Evolutionary conservation across 2,113 vertebrate species (phyloP), one percentile per base, ranked within the genome.

Genomic region (Acinonyx jubatus): DNA sequence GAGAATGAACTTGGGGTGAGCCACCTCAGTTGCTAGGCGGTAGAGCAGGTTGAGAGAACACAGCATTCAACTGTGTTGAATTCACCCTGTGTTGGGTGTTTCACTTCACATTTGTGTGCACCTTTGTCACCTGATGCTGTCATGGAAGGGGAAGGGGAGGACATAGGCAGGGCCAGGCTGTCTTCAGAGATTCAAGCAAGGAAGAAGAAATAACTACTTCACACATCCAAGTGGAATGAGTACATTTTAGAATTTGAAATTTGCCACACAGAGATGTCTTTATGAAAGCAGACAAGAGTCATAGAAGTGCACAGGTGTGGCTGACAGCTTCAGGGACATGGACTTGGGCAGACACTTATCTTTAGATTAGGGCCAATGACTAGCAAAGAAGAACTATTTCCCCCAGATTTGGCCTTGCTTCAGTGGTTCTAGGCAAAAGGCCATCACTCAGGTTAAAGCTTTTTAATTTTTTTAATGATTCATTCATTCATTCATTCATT

Each of bases 1-100:
- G 97, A 98, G 98, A 98, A 98, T 97, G 95, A 98, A 97, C 96
- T 98, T 81, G 7, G 90, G 97, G 94, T 98, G 97, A 98, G 97
- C 97, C 97, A 6, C 91, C 92, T 73, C 93, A 55, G 96, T 98
- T 98, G 95, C 33, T 31, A 97, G 91, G 96, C 97, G 92, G 97
- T 98, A 82, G 93, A 98, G 71, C 76, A 69, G 92, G 80, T 92
- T 98, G 98, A 97, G 68, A 94, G 97, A 98, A 94, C 95, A 97
- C 78, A 95, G 96, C 48, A 65, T 91, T 98, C 93, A 97, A 97
- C 38, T 76, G 95, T 45, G 45, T 45, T 45, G 45, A 45, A 9
- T 45, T 45, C 45, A 98, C 96, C 27, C 87, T 33, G 38, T 85
- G 23, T 91, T 52, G 9, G 41, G 74, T 81, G 63, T 98, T 98